Percentiles rank a stretch among this genome's conserved stretches.
These are phyloP conservation scores for Phrynocephalus vlangalii DNA, from an alignment of 2,797 vertebrate genomes.

Conservation along the genomic window DNA sequence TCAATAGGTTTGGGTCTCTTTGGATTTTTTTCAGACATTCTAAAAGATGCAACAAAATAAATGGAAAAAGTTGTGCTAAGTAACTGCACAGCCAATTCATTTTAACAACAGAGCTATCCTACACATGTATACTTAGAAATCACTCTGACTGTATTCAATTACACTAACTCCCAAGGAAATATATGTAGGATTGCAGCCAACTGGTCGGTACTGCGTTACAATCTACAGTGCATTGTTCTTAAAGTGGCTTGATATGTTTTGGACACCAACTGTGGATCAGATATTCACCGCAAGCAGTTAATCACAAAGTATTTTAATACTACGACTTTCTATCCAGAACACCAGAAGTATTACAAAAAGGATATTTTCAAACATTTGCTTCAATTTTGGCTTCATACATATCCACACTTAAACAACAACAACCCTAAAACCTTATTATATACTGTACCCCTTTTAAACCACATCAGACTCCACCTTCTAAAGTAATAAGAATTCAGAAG, in stretches of 20 bases:
- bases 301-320: constrained; percentile 57
- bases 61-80: constrained; percentile 37
- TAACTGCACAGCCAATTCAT: constrained; percentile 55
- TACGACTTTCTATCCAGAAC: constrained; percentile 64
- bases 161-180: neutral
- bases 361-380: constrained; percentile 60
- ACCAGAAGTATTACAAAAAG: constrained; percentile 65
- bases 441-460: constrained; percentile 62
- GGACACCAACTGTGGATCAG: constrained; percentile 62
- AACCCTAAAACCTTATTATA: constrained; percentile 59
- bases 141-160: neutral
- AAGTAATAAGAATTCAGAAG: constrained; percentile 61
- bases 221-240: constrained; percentile 32
- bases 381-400: constrained; percentile 66
- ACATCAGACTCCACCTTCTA: constrained; percentile 68
- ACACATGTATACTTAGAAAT: neutral
- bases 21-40: neutral
- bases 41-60: neutral
- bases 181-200: constrained; percentile 1
- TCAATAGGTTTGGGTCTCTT: neutral
- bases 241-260: constrained; percentile 50
- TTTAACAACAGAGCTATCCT: constrained; percentile 40
- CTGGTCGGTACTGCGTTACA: constrained; percentile 53
- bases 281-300: constrained; percentile 64
- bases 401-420: constrained; percentile 61